Base-by-base conservation (phyloP, 2,888 invertebrate genomes). In the Stegophylla sp. region DNA sequence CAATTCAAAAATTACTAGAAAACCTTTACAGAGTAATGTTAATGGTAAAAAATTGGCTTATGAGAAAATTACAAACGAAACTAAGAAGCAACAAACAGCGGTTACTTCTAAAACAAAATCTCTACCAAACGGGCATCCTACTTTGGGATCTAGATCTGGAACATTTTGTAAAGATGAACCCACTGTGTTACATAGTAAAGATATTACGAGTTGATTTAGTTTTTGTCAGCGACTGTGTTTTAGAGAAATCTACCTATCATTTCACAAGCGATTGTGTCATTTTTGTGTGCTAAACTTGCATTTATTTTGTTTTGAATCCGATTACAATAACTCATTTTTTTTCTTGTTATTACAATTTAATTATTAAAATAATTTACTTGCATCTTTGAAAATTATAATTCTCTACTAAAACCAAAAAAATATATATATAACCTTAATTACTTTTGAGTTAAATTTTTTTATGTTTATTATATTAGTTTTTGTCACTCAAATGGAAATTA, bases 111-210 rank as follows among this genome's bases (percentile, higher is more conserved):
- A 79, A 71, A 79, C 79, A 23, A 79, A 79, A 71, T 34, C 26
- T 0, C 71, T 79, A 63, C 59, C 71, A 17, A 79, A 79, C 41
- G 71, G 86, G 82, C 87, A 87, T 82, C 86, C 86, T 13, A 87
- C 87, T 4, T 87, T 88, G 59, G 88, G 88, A 69, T 88, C 88
- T 13, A 89, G 93, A 64, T 93, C 93, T 0, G 91, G 91, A 23
- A 93, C 93, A 0, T 93, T 93, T 85, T 87, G 92, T 23, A 92
- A 92, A 86, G 93, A 93, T 84, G 92, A 92, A 86, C 92, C 92
- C 0, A 92, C 91, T 26, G 88, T 91, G 85, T 86, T 90, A 83
- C 88, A 88, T 79, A 89, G 88, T 48, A 79, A 79, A 79, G 79
- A 79, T 71, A 79, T 79, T 41, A 79, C 51, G 13, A 79, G 23